Percentiles rank a stretch among this genome's conserved stretches.
phyloP scores from a whole-genome alignment of 2,888 invertebrate genomes.

The Orthosia cruda region DNA sequence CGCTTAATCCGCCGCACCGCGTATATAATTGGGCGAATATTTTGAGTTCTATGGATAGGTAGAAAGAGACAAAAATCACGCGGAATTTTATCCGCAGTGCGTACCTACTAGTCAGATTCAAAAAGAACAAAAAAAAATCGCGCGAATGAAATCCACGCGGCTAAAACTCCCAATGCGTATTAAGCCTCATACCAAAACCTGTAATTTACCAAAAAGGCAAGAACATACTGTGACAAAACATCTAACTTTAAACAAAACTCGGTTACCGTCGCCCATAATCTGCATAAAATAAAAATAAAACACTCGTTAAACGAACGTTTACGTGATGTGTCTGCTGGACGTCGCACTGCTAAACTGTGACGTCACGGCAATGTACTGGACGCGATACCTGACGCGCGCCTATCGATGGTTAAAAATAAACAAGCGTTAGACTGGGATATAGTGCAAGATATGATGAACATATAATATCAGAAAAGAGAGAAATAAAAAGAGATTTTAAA shows the following conservation, averaged over 20 bases:
- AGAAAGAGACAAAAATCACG: too few relatives aligned
- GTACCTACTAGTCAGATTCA: too few relatives aligned
- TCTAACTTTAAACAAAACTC: not conserved
- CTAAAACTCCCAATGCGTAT: too few relatives aligned
- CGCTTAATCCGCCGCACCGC: too few relatives aligned
- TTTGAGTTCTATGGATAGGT: too few relatives aligned
- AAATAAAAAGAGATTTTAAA: not conserved
- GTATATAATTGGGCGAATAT: too few relatives aligned
- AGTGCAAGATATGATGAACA: not conserved
- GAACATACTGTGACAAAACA: not conserved
- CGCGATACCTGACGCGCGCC: slow-evolving; percentile 21
- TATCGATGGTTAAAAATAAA: slow-evolving; percentile 34
- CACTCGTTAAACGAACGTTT: not conserved
- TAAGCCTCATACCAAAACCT: not conserved
- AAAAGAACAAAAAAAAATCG: too few relatives aligned
- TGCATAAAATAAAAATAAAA: not conserved
- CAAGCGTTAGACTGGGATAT: not conserved
- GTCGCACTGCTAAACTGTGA: slow-evolving; percentile 1
- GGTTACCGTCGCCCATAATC: not conserved
- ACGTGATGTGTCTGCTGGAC: not conserved
- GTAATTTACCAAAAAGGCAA: not conserved
- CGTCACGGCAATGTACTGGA: not conserved
- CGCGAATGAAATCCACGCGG: too few relatives aligned
- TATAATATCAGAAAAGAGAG: not conserved
- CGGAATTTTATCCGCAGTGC: too few relatives aligned